phyloP scores from a whole-genome alignment of 1,140 invertebrate genomes.

The Diabrotica undecimpunctata region DNA sequence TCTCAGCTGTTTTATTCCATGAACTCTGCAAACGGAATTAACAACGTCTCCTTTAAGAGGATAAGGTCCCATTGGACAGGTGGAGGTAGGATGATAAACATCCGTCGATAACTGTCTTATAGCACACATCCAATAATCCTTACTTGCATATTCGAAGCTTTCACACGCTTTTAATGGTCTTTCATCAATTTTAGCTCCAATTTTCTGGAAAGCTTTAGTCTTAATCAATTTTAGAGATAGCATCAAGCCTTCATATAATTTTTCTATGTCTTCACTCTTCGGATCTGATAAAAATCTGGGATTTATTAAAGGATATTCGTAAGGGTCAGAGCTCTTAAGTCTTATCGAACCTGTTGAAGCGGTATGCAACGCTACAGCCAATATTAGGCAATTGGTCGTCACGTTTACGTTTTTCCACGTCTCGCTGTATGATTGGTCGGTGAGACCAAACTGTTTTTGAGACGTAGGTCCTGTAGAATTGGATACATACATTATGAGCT shows the following conservation, averaged over 20 bases:
- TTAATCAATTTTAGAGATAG: conserved; percentile 49
- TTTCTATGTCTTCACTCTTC: conserved; percentile 51
- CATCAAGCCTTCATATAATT: conserved; percentile 53
- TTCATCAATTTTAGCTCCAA: conserved; percentile 41
- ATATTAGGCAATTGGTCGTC: conserved; percentile 16
- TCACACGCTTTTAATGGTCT: conserved; percentile 45
- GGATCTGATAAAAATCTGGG: conserved; percentile 61
- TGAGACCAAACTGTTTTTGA: conserved; percentile 23
- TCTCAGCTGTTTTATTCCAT: conserved; percentile 42
- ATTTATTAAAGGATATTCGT: conserved; percentile 72
- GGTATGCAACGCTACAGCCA: conserved; percentile 55
- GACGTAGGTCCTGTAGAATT: conserved; percentile 23
- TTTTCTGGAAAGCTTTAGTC: conserved; percentile 49
- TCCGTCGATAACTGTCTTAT: conserved; percentile 52
- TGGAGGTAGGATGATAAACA: conserved; percentile 68
- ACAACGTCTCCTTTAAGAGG: conserved; percentile 45
- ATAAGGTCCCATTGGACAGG: conserved; percentile 52
- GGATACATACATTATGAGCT: conserved; percentile 24
- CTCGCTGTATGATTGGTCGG: conserved; percentile 27
- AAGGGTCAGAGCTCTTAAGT: conserved; percentile 65
- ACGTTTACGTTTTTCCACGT: conserved; percentile 26
- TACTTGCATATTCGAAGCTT: conserved; percentile 31
- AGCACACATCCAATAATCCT: conserved; percentile 29
- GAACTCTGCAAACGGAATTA: conserved; percentile 45
- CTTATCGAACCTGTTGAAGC: conserved; percentile 69